phyloP scores from a whole-genome alignment of 64 coral and sea anemone species.

The Porites australiensis region DNA sequence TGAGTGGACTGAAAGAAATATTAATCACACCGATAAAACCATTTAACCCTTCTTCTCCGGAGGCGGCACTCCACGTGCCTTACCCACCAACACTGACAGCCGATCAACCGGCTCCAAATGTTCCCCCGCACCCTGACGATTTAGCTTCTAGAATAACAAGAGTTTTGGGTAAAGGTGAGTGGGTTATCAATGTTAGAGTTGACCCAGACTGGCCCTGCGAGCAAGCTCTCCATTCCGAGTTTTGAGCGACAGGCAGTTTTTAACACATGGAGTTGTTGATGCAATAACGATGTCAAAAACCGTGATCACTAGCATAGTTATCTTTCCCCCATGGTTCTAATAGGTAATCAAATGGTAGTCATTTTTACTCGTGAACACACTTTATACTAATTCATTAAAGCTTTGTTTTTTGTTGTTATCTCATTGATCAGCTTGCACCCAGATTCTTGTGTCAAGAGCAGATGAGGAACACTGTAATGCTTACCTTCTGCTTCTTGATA shows the following conservation, averaged over 20 bases:
- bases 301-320: too few species aligned
- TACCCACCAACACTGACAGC: constrained; percentile 10
- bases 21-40: constrained; percentile 80
- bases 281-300: too few species aligned
- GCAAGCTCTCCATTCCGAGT: too few species aligned
- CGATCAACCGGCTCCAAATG: constrained; percentile 21
- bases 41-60: constrained; percentile 57
- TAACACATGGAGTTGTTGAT: too few species aligned
- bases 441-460: constrained; percentile 93
- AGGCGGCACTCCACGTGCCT: neutral
- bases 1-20: constrained; percentile 70
- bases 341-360: too few species aligned
- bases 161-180: constrained; percentile 96
- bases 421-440: constrained; percentile 87
- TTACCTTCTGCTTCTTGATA: constrained; percentile 90
- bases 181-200: neutral
- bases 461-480: constrained; percentile 87
- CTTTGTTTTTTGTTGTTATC: neutral
- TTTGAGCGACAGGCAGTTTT: too few species aligned
- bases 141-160: constrained; percentile 87
- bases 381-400: too few species aligned
- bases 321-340: too few species aligned
- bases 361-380: too few species aligned
- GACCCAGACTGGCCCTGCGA: neutral
- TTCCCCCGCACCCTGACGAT: constrained; percentile 83